These are phyloP conservation scores for Cercopithecus petaurista DNA, from an alignment of 2,797 vertebrate species.

Conservation along the genomic window DNA sequence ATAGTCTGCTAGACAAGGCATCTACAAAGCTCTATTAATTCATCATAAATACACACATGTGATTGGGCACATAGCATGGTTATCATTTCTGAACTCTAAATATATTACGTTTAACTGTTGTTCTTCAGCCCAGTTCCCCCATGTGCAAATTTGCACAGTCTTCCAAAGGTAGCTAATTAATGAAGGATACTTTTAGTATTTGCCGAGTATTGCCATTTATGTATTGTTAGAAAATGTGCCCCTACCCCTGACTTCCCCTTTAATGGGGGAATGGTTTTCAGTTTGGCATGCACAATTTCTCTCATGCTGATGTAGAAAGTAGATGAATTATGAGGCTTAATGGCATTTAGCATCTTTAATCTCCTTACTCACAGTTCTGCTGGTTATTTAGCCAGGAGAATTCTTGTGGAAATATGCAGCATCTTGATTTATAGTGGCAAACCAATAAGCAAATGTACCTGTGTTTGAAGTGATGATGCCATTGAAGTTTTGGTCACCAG, in stretches of 20 bases:
- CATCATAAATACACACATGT: not conserved
- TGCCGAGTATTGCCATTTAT: not conserved
- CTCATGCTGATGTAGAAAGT: not conserved
- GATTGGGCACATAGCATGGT: not conserved
- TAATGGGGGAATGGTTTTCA: not conserved
- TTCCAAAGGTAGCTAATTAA: slow-evolving; percentile 51
- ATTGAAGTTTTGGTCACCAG: not conserved
- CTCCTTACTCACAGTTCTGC: not conserved
- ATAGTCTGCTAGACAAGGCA: not conserved
- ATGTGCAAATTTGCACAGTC: not conserved
- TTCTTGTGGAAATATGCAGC: slow-evolving; percentile 7
- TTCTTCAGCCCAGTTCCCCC: slow-evolving; percentile 33
- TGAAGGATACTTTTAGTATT: slow-evolving; percentile 64
- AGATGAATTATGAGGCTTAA: not conserved
- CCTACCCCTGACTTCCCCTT: not conserved
- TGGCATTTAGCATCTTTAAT: slow-evolving; percentile 8
- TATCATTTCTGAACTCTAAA: slow-evolving; percentile 34
- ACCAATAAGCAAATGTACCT: not conserved
- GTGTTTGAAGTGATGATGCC: not conserved
- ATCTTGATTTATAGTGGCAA: not conserved
- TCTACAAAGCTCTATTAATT: slow-evolving; percentile 50
- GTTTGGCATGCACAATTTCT: not conserved
- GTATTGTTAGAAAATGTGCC: slow-evolving; percentile 22
- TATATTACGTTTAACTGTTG: slow-evolving; percentile 49
- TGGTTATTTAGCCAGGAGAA: not conserved